A percentile compares a stretch with the other conserved stretches of the same genome.
phyloP scores from a whole-genome alignment of 2,797 vertebrate species.

The Hipposideros larvatus region DNA sequence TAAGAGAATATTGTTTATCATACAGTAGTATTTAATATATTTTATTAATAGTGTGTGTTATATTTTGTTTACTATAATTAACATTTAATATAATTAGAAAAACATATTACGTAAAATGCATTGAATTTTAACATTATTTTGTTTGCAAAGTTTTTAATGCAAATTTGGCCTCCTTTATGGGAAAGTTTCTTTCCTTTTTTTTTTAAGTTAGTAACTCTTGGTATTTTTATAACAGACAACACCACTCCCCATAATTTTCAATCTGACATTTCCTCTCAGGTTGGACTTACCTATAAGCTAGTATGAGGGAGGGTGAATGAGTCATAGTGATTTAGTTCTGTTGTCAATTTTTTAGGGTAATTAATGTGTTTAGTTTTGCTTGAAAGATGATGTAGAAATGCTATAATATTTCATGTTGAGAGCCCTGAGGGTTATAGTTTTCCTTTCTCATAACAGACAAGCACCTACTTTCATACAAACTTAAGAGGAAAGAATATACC shows the following conservation, averaged over 20 bases:
- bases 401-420: conserved; percentile 19
- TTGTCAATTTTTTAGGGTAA: conserved; percentile 60
- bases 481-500: not conserved
- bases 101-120: not conserved
- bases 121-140: conserved; percentile 25
- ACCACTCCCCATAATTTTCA: conserved; percentile 30
- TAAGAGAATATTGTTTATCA: not conserved
- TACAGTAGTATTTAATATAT: conserved; percentile 6
- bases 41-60: not conserved
- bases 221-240: conserved; percentile 54
- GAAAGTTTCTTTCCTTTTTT: conserved; percentile 30
- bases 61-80: conserved; percentile 40
- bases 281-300: conserved; percentile 11
- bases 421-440: conserved; percentile 1
- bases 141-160: not conserved
- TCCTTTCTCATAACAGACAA: conserved; percentile 30
- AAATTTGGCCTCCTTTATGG: not conserved
- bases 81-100: conserved; percentile 9
- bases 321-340: conserved; percentile 34
- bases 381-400: conserved; percentile 70
- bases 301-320: not conserved
- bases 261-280: conserved; percentile 20
- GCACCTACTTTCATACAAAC: not conserved
- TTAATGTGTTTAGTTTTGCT: conserved; percentile 62
- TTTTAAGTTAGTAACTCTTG: conserved; percentile 43